Conservation (phyloP, 2,113 vertebrate species). For the Epinephelus cyanopodus region DNA sequence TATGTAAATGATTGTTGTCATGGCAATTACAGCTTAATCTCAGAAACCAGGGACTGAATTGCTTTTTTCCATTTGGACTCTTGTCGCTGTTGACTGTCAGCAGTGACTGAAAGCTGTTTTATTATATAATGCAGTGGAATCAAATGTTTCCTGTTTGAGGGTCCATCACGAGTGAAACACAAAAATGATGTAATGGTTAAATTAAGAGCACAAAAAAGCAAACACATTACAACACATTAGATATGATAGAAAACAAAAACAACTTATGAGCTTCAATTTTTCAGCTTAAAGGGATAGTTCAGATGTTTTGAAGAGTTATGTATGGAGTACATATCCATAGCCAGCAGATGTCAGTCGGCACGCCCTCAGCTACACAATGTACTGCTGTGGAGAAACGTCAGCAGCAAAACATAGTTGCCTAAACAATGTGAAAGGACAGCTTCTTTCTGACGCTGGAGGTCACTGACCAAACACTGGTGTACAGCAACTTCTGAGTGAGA, state of each 20-base stretch:
- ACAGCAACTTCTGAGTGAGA: too few relatives aligned
- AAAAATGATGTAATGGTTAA: not conserved
- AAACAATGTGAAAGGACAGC: too few relatives aligned
- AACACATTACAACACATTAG: not conserved
- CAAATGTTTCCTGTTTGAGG: slow-evolving; percentile 10
- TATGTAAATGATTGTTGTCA: slow-evolving; percentile 70
- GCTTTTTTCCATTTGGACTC: slow-evolving; percentile 54
- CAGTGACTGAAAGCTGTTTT: not conserved
- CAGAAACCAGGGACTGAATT: slow-evolving; percentile 45
- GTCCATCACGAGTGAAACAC: slow-evolving; percentile 4
- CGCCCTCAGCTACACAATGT: too few relatives aligned
- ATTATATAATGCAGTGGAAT: slow-evolving; percentile 24
- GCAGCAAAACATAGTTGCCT: too few relatives aligned
- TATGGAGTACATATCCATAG: too few relatives aligned
- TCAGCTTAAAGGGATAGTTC: too few relatives aligned
- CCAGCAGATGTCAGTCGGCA: too few relatives aligned
- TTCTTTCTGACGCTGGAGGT: too few relatives aligned
- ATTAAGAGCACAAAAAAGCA: slow-evolving; percentile 2
- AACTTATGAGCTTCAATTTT: not conserved
- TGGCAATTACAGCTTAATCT: slow-evolving; percentile 70
- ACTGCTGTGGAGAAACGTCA: too few relatives aligned
- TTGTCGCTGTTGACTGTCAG: not conserved
- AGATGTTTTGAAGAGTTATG: too few relatives aligned
- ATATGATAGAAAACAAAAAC: not conserved
- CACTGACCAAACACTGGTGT: too few relatives aligned